Base-by-base conservation (phyloP, 2,888 invertebrate species). In the Ormia ochracea region DNA sequence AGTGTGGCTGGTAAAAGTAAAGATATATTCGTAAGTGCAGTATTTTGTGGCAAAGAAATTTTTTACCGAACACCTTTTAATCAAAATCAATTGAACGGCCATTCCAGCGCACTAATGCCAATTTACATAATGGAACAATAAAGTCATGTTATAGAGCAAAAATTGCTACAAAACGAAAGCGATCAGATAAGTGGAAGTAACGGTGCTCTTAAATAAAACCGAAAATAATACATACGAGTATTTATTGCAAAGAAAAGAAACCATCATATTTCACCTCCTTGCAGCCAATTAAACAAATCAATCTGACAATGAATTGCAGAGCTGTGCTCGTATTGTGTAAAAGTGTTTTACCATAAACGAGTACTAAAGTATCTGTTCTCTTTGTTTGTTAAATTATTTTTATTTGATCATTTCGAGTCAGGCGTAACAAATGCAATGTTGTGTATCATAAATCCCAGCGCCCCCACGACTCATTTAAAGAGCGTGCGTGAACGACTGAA, bases 211-310 rank as follows among this genome's bases (percentile, higher is more conserved):
- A 43, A 50, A 59, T 45, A 45, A 61, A 41, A 59, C 48, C 31
- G 52, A 69, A 65, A 74, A 66, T 70, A 70, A 28, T 65, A 14
- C 41, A 6, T 17, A 7, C 3, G n/a, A 3, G 6, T 7, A 61
- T 63, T 72, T 54, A 69, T 61, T 41, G 7, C 50, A 61, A 33
- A 61, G 58, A 23, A 66, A 59, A 45, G 48, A 70, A 70, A 63
- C 56, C 65, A 69, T 81, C 78, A 76, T 81, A 82, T 70, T 81
- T 81, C 69, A 82, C 58, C 65, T 78, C 56, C 69, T 81, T 76
- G 80, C 76, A 74, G 82, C 82, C 82, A 82, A 82, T 82, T 82
- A 82, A 82, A 82, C 82, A 82, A 82, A 82, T 82, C 82, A 82
- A 81, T 66, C 80, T 73, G 80, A 80, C 76, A 73, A 73, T 73